Conservation (phyloP, 2,888 invertebrate species). For the Ennomos fuscantarius region DNA sequence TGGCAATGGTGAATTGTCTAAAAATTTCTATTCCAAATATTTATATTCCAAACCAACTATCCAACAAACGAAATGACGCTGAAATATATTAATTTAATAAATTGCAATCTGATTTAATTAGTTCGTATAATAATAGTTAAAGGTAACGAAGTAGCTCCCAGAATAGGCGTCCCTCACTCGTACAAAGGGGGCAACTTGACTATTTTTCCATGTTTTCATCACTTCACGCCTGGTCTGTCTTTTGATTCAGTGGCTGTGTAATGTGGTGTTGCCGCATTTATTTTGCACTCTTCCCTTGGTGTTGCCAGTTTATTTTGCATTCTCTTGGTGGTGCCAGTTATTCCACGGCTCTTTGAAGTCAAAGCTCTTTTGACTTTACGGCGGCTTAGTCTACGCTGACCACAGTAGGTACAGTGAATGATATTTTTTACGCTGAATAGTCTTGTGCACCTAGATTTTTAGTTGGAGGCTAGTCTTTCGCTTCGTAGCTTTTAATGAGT, state of each 20-base stretch:
- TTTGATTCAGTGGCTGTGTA: slow-evolving; percentile 84
- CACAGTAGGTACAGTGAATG: slow-evolving; percentile 70
- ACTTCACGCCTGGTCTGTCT: slow-evolving; percentile 81
- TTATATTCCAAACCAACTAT: too few species aligned
- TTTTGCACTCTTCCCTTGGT: slow-evolving; percentile 77
- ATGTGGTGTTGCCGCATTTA: slow-evolving; percentile 81
- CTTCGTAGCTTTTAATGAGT: slow-evolving; percentile 15
- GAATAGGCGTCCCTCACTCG: slow-evolving; percentile 67
- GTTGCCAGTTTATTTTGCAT: slow-evolving; percentile 74
- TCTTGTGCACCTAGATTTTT: slow-evolving; percentile 48
- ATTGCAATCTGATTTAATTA: too few species aligned
- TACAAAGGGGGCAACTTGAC: slow-evolving; percentile 65
- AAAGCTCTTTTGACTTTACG: slow-evolving; percentile 79
- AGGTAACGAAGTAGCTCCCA: slow-evolving; percentile 56
- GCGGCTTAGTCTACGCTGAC: slow-evolving; percentile 69
- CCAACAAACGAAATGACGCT: too few species aligned
- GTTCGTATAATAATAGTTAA: slow-evolving; percentile 3
- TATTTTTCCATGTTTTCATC: slow-evolving; percentile 82
- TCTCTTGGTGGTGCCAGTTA: slow-evolving; percentile 76
- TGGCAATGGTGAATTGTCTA: too few species aligned
- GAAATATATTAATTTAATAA: too few species aligned
- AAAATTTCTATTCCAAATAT: too few species aligned
- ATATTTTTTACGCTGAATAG: slow-evolving; percentile 72
- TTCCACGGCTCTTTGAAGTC: slow-evolving; percentile 78
- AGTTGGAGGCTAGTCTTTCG: slow-evolving; percentile 36